Conservation (phyloP, 2,888 invertebrate genomes). For the Noctuana brunneofusca region DNA sequence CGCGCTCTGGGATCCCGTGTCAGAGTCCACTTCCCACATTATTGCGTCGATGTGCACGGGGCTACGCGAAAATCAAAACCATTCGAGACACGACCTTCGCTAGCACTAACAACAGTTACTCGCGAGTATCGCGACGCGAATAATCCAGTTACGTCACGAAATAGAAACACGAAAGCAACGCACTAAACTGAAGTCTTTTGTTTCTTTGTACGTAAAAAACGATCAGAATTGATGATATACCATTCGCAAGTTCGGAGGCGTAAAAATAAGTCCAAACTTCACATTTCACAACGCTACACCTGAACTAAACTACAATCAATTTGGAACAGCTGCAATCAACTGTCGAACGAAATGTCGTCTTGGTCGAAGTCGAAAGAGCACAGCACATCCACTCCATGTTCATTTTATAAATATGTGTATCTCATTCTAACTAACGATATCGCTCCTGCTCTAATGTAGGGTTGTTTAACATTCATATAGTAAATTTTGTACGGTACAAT, state of each 20-base stretch:
- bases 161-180: conserved; percentile 48
- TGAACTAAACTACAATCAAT: conserved; percentile 46
- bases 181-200: conserved; percentile 44
- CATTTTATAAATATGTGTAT: conserved; percentile 41
- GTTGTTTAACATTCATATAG: neutral
- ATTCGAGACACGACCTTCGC: conserved; percentile 65
- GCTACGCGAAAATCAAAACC: conserved; percentile 55
- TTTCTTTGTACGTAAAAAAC: conserved; percentile 39
- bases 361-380: conserved; percentile 23
- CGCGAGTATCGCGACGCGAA: conserved; percentile 47
- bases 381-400: conserved; percentile 37
- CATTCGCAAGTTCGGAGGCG: conserved; percentile 14
- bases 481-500: neutral
- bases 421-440: conserved; percentile 38
- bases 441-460: conserved; percentile 16
- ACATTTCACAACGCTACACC: conserved; percentile 38
- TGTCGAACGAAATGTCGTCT: conserved; percentile 41
- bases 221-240: conserved; percentile 19
- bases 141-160: conserved; percentile 74
- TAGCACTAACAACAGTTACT: conserved; percentile 56
- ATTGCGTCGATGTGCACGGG: conserved; percentile 53
- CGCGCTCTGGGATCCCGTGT: conserved; percentile 70
- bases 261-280: conserved; percentile 36
- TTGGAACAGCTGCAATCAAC: conserved; percentile 50
- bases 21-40: conserved; percentile 80